phyloP scores from a whole-genome alignment of 2,797 vertebrate species.

The Cirrhinus molitorella region DNA sequence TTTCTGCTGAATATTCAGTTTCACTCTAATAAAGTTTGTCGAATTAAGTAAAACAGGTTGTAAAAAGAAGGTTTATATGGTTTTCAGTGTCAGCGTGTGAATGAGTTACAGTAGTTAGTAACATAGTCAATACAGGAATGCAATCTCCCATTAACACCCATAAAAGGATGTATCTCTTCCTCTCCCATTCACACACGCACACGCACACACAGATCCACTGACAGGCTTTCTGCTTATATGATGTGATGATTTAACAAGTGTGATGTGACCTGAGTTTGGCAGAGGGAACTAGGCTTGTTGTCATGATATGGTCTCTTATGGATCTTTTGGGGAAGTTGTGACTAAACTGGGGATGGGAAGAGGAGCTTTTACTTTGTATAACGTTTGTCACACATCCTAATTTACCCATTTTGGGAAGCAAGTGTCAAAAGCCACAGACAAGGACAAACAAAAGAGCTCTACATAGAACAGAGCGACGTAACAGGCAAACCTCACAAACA shows the following conservation, averaged over 20 bases:
- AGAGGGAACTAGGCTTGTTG: conserved; percentile 76
- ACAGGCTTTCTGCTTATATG: conserved; percentile 30
- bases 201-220: neutral
- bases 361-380: conserved; percentile 79
- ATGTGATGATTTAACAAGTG: conserved; percentile 40
- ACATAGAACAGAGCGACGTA: conserved; percentile 59
- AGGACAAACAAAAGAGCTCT: conserved; percentile 70
- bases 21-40: neutral
- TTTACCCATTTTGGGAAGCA: conserved; percentile 83
- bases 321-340: conserved; percentile 84
- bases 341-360: conserved; percentile 83
- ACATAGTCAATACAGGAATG: conserved; percentile 43
- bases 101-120: conserved; percentile 18
- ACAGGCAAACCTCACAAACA: conserved; percentile 26
- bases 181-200: neutral
- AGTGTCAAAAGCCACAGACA: conserved; percentile 66
- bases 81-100: conserved; percentile 5
- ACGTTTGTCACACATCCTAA: conserved; percentile 84
- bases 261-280: conserved; percentile 61
- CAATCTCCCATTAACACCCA: conserved; percentile 23
- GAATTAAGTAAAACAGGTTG: neutral
- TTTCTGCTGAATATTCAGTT: neutral
- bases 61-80: neutral
- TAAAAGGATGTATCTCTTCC: conserved; percentile 43
- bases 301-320: conserved; percentile 75